A percentile compares a stretch with the other conserved stretches of the same genome.
Conservation (phyloP, 1,140 invertebrate genomes). For the Papilio helenus region DNA sequence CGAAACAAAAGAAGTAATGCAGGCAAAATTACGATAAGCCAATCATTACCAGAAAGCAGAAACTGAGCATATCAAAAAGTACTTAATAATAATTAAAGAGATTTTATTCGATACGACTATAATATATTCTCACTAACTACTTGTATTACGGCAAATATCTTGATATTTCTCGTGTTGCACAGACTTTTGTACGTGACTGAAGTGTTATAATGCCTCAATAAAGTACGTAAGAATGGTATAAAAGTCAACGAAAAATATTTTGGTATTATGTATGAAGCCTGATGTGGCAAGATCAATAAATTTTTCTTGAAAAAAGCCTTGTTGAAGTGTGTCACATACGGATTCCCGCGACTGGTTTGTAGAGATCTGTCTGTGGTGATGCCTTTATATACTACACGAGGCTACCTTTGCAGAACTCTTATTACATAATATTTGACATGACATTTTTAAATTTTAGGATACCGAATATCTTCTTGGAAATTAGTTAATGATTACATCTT, state of each 20-base stretch:
- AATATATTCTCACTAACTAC: slow-evolving; percentile 16
- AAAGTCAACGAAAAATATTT: slow-evolving; percentile 52
- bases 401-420: slow-evolving; percentile 45
- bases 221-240: slow-evolving; percentile 44
- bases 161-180: not conserved
- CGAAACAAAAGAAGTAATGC: not conserved
- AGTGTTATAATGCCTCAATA: slow-evolving; percentile 37
- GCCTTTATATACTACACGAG: slow-evolving; percentile 48
- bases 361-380: slow-evolving; percentile 53
- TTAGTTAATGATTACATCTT: not conserved
- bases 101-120: slow-evolving; percentile 9
- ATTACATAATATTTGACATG: slow-evolving; percentile 44
- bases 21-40: not conserved
- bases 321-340: slow-evolving; percentile 68
- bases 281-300: slow-evolving; percentile 66
- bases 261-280: slow-evolving; percentile 50
- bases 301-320: slow-evolving; percentile 65
- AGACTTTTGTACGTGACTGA: slow-evolving; percentile 16
- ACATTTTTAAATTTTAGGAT: slow-evolving; percentile 40
- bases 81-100: slow-evolving; percentile 27
- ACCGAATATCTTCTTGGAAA: slow-evolving; percentile 9
- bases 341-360: slow-evolving; percentile 64
- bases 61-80: slow-evolving; percentile 5
- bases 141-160: slow-evolving; percentile 20
- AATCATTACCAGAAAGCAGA: not conserved